Base-by-base conservation (phyloP, 2,797 vertebrate species). In the Clamator glandarius region DNA sequence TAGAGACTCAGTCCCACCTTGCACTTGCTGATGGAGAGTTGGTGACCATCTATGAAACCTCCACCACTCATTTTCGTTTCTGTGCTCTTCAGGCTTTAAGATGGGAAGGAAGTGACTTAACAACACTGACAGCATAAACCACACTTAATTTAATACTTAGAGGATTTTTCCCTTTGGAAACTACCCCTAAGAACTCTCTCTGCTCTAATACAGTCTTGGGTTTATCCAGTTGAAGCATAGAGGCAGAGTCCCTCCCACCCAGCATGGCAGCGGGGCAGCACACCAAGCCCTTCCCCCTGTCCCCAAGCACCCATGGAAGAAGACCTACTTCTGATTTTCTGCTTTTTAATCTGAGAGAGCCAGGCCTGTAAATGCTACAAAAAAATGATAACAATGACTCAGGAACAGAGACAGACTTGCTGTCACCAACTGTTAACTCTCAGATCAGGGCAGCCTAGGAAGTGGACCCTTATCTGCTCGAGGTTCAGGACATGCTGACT, bases 341-440 rank as follows among this genome's bases (percentile, higher is more conserved):
- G 41, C 63, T 73, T 96, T 86, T 96, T 94, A 96, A 84, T 94
- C 93, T 76, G 89, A 85, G 83, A 42, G 84, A 82, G 83, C 67
- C 92, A 96, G 94, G 70, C 88, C 91, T 96, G 95, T 94, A 97
- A 97, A 95, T 94, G 95, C 62, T 70, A 84, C 54, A 42, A 28
- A 66, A 66, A 81, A 84, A 87, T 19, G 66, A 82, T 87, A 97
- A 97, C 86, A 96, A 97, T 95, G 95, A 93, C 73, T 95, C 79
- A 83, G 95, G 93, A 97, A 92, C 58, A 75, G 96, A 93, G 95
- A 87, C 95, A 97, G 97, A 97, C 95, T 94, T 36, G 13, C 73
- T 95, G 92, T 97, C 96, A 97, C 95, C 96, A 93, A 73, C 36
- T 26, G 81, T 93, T 93, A 97, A 96, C 95, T 97, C 91, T 92